Evolutionary conservation across 2,888 invertebrate genomes (phyloP).

Genomic region (Fragum fragum): DNA sequence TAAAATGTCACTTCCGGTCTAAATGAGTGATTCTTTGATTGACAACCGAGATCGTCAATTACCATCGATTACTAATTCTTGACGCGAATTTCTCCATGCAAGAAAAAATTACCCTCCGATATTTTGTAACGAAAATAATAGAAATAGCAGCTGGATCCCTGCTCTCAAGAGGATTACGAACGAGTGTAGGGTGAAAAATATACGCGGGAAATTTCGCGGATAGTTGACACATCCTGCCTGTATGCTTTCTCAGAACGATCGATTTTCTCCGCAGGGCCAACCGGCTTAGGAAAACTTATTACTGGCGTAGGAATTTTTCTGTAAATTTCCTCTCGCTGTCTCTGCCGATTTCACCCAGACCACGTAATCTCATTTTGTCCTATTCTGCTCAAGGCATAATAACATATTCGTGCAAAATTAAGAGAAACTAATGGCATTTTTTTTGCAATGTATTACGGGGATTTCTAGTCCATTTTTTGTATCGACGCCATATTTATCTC

Average conservation of each 20-base stretch:
- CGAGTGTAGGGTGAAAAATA: background rate
- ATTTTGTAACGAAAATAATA: background rate
- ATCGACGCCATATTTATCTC: no score
- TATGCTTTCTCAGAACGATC: slow-evolving; percentile 5
- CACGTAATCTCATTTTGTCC: background rate
- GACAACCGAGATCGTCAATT: no score
- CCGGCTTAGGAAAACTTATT: slow-evolving; percentile 10
- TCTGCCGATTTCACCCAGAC: slow-evolving; percentile 4
- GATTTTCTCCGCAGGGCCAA: background rate
- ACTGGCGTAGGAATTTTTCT: background rate
- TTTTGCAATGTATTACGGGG: no score
- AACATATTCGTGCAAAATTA: background rate
- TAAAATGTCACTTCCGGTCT: no score
- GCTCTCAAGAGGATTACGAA: background rate
- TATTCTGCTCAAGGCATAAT: background rate
- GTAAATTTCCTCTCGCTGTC: slow-evolving; percentile 3
- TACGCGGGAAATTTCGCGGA: background rate
- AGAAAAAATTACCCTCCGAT: no score
- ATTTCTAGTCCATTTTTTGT: no score
- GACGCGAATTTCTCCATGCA: no score
- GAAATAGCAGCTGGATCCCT: background rate
- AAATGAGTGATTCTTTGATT: no score
- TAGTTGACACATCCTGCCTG: slow-evolving; percentile 1
- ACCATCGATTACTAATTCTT: no score
- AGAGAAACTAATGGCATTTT: background rate